A percentile compares a stretch with the other conserved stretches of the same genome.
phyloP scores from a whole-genome alignment of 1,140 invertebrate genomes.

The Drosophila punjabiensis region DNA sequence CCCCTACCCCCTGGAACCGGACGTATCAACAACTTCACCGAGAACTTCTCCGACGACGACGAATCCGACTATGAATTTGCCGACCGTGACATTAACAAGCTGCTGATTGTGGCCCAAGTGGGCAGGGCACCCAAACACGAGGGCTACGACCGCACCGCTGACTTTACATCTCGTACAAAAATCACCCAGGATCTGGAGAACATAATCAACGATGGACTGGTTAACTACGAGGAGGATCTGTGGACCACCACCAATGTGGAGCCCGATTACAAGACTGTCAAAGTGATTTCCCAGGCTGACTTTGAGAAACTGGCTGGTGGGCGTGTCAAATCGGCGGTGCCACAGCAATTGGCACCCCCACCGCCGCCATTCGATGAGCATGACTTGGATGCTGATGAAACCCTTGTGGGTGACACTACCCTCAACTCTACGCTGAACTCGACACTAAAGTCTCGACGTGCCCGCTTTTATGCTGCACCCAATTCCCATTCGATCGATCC shows the following conservation, averaged over 20 bases:
- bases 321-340: conserved; percentile 81
- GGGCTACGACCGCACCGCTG: conserved; percentile 94
- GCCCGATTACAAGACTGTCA: conserved; percentile 93
- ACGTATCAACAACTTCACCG: conserved; percentile 92
- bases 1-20: conserved; percentile 88
- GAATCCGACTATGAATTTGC: conserved; percentile 95
- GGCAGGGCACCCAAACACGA: conserved; percentile 91
- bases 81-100: conserved; percentile 97
- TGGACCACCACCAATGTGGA: conserved; percentile 87
- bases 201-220: conserved; percentile 97
- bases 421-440: conserved; percentile 68
- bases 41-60: conserved; percentile 89
- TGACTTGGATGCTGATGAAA: conserved; percentile 45
- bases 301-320: conserved; percentile 93
- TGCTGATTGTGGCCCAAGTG: conserved; percentile 97
- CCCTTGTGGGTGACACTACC: conserved; percentile 72
- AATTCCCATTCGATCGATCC: conserved; percentile 91
- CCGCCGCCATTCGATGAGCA: conserved; percentile 87
- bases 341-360: conserved; percentile 90
- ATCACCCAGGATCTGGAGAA: conserved; percentile 97
- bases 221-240: conserved; percentile 97
- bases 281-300: conserved; percentile 94
- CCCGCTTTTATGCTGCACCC: conserved; percentile 97
- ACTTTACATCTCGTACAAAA: conserved; percentile 93
- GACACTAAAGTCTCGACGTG: conserved; percentile 85